phyloP scores from a whole-genome alignment of 2,888 invertebrate genomes.

The Melangyna quadrimaculata region DNA sequence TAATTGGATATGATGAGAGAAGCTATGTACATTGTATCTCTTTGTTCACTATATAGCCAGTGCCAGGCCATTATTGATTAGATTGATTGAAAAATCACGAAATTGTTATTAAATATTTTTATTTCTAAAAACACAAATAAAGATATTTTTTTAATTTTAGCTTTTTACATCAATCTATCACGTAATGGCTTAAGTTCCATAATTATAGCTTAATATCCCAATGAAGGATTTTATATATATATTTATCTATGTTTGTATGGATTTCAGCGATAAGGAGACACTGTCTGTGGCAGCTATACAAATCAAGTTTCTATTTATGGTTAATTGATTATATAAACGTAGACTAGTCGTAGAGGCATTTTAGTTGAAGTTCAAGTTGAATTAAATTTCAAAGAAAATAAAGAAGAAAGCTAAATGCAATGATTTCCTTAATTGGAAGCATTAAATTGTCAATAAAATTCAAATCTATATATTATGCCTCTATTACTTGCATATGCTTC shows the following conservation, averaged over 20 bases:
- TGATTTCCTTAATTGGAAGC: constrained; percentile 49
- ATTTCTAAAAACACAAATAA: too few species aligned
- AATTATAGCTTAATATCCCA: background rate
- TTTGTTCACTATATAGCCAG: constrained; percentile 11
- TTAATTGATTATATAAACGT: background rate
- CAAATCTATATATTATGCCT: background rate
- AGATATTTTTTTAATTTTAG: too few species aligned
- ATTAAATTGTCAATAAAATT: constrained; percentile 29
- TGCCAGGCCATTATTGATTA: constrained; percentile 19
- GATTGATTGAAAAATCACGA: constrained; percentile 36
- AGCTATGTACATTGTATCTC: background rate
- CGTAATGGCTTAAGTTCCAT: background rate
- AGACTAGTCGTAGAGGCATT: background rate
- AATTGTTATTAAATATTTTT: constrained; percentile 7
- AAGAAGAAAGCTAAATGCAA: constrained; percentile 18
- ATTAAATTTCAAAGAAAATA: constrained; percentile 4
- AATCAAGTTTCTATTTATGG: constrained; percentile 35
- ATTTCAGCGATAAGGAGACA: constrained; percentile 21
- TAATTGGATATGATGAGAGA: constrained; percentile 39
- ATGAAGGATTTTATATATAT: constrained; percentile 38
- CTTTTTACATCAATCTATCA: background rate
- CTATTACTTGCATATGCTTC: background rate
- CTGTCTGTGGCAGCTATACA: background rate
- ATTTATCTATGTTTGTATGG: background rate
- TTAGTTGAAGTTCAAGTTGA: constrained; percentile 43